Evolutionary conservation across 2,113 vertebrate species (phyloP).

Genomic region (Lota lota): DNA sequence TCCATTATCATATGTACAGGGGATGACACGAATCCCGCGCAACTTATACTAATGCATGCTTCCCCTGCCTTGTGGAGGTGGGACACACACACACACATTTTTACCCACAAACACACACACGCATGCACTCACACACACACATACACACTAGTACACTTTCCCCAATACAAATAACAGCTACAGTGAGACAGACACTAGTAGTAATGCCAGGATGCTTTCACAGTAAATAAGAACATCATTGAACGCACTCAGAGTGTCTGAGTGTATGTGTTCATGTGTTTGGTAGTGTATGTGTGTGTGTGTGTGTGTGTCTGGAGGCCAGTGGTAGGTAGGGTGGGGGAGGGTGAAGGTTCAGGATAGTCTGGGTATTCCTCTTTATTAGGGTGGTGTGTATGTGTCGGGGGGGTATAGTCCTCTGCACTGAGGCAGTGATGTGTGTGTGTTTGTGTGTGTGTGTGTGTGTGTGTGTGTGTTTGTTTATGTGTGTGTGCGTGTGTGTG

Average conservation of each 20-base stretch:
- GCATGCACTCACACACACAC: conserved; percentile 2
- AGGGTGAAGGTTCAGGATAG: no score
- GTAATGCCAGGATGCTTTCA: conserved; percentile 62
- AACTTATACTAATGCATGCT: conserved; percentile 74
- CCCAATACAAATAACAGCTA: conserved; percentile 55
- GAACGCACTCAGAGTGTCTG: conserved; percentile 29
- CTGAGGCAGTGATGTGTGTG: conserved; percentile 39
- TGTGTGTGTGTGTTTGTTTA: no score
- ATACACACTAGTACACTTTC: conserved; percentile 23
- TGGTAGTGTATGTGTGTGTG: conserved; percentile 32
- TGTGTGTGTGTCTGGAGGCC: conserved; percentile 1
- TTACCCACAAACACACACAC: conserved; percentile 1
- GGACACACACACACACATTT: conserved; percentile 30
- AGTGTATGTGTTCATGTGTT: conserved; percentile 7
- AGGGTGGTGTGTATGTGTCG: not conserved
- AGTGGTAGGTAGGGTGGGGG: not conserved
- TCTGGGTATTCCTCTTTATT: no score
- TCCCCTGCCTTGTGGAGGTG: conserved; percentile 66
- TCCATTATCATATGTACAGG: conserved; percentile 77
- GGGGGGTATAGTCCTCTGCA: conserved; percentile 53
- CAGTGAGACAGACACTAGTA: conserved; percentile 56
- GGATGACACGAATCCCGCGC: conserved; percentile 62
- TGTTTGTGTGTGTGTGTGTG: conserved; percentile 1
- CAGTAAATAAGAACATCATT: conserved; percentile 68
- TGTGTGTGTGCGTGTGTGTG: not conserved